phyloP scores from a whole-genome alignment of 2,888 invertebrate genomes.

The Drosophila longiperda region DNA sequence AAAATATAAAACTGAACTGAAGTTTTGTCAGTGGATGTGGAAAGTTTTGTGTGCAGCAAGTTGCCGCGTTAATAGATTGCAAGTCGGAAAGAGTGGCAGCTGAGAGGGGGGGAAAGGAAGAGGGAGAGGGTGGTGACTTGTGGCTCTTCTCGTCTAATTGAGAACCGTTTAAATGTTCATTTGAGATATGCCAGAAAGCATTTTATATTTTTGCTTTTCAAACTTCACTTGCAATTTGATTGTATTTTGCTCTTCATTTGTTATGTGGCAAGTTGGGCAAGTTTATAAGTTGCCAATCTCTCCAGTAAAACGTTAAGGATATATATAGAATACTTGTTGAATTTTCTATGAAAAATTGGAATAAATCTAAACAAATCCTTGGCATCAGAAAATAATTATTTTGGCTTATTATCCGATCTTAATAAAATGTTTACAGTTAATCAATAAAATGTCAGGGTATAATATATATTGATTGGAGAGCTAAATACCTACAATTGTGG shows the following conservation, averaged over 20 bases:
- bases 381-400: background rate
- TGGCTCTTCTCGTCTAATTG: conserved; percentile 33
- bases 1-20: conserved; percentile 27
- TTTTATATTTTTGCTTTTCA: background rate
- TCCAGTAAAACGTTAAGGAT: background rate
- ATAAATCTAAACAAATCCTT: background rate
- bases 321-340: too few relatives aligned
- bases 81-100: conserved; percentile 7
- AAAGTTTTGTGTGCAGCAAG: conserved; percentile 23
- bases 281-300: background rate
- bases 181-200: conserved; percentile 9
- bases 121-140: background rate
- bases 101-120: too few relatives aligned
- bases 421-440: too few relatives aligned
- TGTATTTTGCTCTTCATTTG: background rate
- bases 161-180: conserved; percentile 27
- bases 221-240: conserved; percentile 8
- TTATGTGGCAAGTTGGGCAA: background rate
- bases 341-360: too few relatives aligned
- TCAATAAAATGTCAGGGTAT: too few relatives aligned
- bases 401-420: background rate
- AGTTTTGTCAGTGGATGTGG: conserved; percentile 20
- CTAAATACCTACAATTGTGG: too few relatives aligned
- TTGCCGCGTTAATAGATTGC: conserved; percentile 44
- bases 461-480: too few relatives aligned